These are phyloP conservation scores for Clarias platycephalus DNA, from an alignment of 2,797 vertebrate genomes.

Conservation along the genomic window DNA sequence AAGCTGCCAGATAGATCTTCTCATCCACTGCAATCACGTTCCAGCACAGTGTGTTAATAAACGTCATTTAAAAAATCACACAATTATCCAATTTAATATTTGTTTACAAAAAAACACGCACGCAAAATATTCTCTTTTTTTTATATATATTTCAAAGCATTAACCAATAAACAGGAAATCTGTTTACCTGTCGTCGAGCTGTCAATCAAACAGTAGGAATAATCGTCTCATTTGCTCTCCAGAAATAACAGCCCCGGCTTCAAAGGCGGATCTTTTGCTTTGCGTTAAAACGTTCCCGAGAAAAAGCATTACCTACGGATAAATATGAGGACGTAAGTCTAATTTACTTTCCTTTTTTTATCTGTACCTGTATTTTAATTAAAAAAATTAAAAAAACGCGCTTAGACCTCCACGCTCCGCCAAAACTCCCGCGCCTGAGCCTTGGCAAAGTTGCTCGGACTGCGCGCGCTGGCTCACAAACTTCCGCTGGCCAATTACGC, in stretches of 20 bases:
- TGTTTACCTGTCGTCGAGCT: conserved; percentile 74
- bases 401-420: conserved; percentile 41
- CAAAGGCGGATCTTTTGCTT: conserved; percentile 69
- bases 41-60: background rate
- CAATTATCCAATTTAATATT: background rate
- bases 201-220: conserved; percentile 71
- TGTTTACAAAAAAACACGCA: background rate
- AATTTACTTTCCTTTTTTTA: background rate
- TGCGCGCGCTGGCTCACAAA: conserved; percentile 46
- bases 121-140: background rate
- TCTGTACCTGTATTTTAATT: conserved; percentile 7
- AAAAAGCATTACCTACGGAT: conserved; percentile 55
- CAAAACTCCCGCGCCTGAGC: background rate
- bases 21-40: background rate
- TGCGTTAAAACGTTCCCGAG: conserved; percentile 54
- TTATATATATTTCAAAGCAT: background rate
- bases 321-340: background rate
- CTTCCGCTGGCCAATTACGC: conserved; percentile 39
- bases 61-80: background rate
- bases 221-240: conserved; percentile 77
- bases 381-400: conserved; percentile 2
- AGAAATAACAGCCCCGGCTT: conserved; percentile 63
- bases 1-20: conserved; percentile 9
- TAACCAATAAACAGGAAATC: background rate
- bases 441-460: conserved; percentile 43